Evolutionary conservation across 23 tunicate genomes (phyloP), one percentile per base, ranked within the genome.

Genomic region (Ciona savignyi): DNA sequence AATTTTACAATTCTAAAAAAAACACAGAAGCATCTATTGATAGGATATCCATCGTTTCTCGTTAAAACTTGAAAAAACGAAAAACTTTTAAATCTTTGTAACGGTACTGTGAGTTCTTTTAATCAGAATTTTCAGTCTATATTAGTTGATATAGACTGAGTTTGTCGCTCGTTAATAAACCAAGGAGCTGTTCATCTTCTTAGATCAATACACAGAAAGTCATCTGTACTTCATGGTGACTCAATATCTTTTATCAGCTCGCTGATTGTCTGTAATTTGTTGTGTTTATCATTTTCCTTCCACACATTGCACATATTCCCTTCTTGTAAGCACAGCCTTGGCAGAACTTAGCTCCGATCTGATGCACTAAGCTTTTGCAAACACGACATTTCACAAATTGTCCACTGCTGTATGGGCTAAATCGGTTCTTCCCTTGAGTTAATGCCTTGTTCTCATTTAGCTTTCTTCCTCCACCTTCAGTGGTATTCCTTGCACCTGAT

Each of bases 251-350:
- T n/a, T n/a, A 31, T 71, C 62, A 79, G 30, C 32, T 60, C 0
- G 95, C 71, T 34, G 97, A 90, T 69, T 90, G 97, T 51, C 81
- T 61, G 63, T 79, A 90, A 63, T 90, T 90, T 25, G 67, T 90
- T 0, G 97, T 90, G 71, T 83, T 73, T 1, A 90, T 74, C 79
- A 90, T 90, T 71, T 83, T 90, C 33, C 83, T 90, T n/a, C 97
- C 97, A 74, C 97, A 90, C 97, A 90, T 90, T 0, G 89, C 89
- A 83, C 97, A 90, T 22, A 90, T 90, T 61, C 97, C 97, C 62
- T 90, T 90, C 75, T 80, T 80, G 65, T 70, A 90, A 61, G 97
- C 97, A 81, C 97, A 90, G 6, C 85, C 97, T 84, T 90, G 97
- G 49, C 97, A 90, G 79, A 78, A 90, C 61, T 83, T 74, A 4